Base-by-base conservation (phyloP, 2,888 invertebrate genomes). In the Asteroscopus sphinx region DNA sequence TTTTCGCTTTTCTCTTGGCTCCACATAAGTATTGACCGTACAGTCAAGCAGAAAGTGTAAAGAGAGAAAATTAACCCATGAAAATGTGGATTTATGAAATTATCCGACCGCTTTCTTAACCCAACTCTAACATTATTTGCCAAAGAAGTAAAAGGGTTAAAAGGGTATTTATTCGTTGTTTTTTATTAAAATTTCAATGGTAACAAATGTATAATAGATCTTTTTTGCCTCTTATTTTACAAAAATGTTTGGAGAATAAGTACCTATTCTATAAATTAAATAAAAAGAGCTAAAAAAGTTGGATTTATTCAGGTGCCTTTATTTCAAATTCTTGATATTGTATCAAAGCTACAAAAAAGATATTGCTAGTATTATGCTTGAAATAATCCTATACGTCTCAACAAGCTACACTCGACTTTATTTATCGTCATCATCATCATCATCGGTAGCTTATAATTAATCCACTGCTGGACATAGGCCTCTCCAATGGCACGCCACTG, bases 21-120 rank as follows among this genome's bases (percentile, higher is more conserved):
- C 58, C 7, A 60, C 54, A 11, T 33, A 36, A 39, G 28, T 60
- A 74, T 73, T 71, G 74, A 71, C 77, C 74, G 65, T 68, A 33
- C 63, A 68, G 64, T 73, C 60, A 68, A 58, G 59, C 30, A 59
- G 60, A 65, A 62, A 63, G 59, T 68, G 62, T 66, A 65, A 73
- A 70, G 62, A 65, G 54, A 36, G 48, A 62, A 73, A 75, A 75
- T 75, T 73, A 74, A 73, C 59, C 65, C 59, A 57, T 68, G 62
- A 74, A 77, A 75, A 66, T 68, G 68, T 63, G 64, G 63, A 74
- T 75, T 75, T 67, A 77, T 51, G 58, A 73, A 77, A 74, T 68
- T 67, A 60, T 46, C 58, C 56, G 37, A 62, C 61, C 57, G 54
- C 58, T 53, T 67, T 56, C 62, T 70, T 59, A 53, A 60, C 65